phyloP scores from a whole-genome alignment of 2,113 vertebrate species.

The Pachypanchax playfairii region DNA sequence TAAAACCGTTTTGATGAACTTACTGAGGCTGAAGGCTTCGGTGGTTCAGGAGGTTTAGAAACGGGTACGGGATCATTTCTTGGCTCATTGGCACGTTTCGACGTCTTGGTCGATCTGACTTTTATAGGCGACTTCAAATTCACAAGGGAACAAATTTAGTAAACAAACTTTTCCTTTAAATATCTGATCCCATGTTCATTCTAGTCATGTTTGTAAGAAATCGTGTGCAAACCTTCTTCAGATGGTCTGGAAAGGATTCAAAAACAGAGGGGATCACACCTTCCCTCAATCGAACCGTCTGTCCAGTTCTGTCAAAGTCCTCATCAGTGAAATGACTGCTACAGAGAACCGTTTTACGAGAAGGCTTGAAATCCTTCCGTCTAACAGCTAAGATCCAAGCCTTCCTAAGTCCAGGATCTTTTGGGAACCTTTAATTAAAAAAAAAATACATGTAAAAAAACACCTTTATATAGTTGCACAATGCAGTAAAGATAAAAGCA shows the following conservation, averaged over 20 bases:
- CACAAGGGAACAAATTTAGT: background rate
- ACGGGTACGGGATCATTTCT: slow-evolving; percentile 1
- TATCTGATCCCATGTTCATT: background rate
- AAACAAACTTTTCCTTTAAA: background rate
- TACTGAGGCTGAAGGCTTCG: background rate
- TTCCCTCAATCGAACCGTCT: slow-evolving; percentile 12
- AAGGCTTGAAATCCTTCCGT: slow-evolving; percentile 4
- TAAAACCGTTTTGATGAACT: background rate
- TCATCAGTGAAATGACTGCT: background rate
- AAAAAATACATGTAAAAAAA: too few relatives aligned
- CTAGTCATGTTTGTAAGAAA: background rate
- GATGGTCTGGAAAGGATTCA: background rate
- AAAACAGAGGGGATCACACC: slow-evolving; percentile 2
- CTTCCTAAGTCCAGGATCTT: slow-evolving; percentile 7
- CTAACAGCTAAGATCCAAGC: slow-evolving; percentile 6
- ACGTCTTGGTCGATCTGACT: background rate
- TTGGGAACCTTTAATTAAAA: slow-evolving; percentile 3
- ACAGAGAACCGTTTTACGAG: background rate
- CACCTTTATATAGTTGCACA: too few relatives aligned
- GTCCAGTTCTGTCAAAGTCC: slow-evolving; percentile 16
- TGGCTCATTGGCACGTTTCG: background rate
- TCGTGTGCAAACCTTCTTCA: slow-evolving; percentile 1
- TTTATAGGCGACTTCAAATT: background rate
- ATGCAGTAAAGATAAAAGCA: background rate
- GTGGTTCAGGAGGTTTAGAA: background rate